A percentile compares a stretch with the other conserved stretches of the same genome.
These are phyloP conservation scores for Copsychus sechellarum DNA, from an alignment of 2,113 vertebrate genomes.

Conservation along the genomic window DNA sequence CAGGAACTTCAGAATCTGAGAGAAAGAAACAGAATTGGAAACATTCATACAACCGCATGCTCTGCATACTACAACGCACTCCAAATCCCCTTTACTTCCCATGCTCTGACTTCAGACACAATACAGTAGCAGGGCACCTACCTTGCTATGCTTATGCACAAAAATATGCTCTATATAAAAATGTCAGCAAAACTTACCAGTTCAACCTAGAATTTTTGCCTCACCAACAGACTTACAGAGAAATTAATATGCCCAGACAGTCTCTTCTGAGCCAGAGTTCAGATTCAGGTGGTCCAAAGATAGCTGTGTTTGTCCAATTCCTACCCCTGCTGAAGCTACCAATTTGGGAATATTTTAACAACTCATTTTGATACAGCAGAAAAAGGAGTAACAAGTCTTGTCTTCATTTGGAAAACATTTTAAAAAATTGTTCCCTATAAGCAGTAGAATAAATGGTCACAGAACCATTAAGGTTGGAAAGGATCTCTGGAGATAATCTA, in stretches of 20 bases:
- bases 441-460: neutral
- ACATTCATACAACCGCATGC: neutral
- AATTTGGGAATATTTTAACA: neutral
- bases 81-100: neutral
- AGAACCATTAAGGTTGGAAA: neutral
- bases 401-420: neutral
- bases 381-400: neutral
- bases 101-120: fast-evolving
- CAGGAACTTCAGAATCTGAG: constrained; percentile 80
- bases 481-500: neutral
- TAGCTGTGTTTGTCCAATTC: neutral
- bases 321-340: neutral
- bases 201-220: neutral
- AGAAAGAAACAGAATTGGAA: constrained; percentile 44
- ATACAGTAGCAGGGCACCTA: neutral
- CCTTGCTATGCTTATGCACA: fast-evolving
- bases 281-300: neutral
- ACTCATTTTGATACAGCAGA: neutral
- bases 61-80: neutral
- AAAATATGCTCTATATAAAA: neutral
- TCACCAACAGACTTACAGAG: neutral
- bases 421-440: neutral
- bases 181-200: neutral
- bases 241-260: neutral
- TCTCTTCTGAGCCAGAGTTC: neutral